A percentile compares a stretch with the other conserved stretches of the same genome.
Evolutionary conservation across 1,140 invertebrate species (phyloP).

Genomic region (Adelges cooleyi): DNA sequence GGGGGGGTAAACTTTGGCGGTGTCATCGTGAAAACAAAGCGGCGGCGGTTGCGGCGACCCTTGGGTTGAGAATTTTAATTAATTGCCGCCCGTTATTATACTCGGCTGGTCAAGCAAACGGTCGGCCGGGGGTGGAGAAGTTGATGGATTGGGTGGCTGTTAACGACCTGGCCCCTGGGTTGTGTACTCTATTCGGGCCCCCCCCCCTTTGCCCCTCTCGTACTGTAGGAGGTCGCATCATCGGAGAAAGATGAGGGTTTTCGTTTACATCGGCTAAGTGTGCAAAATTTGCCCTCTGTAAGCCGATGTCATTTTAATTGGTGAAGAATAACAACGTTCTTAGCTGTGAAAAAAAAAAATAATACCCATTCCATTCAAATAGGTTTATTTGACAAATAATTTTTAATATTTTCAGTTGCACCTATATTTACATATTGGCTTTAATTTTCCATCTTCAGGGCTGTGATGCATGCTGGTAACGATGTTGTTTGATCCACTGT

Average conservation of each 20-base stretch:
- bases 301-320: constrained; percentile 11
- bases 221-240: not conserved
- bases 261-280: not conserved
- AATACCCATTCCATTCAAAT: too few relatives aligned
- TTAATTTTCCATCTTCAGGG: too few relatives aligned
- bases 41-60: not conserved
- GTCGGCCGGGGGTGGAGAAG: not conserved
- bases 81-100: constrained; percentile 22
- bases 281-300: constrained; percentile 12
- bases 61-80: constrained; percentile 27
- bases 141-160: constrained; percentile 21
- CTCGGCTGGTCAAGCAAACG: constrained; percentile 20
- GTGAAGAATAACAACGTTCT: not conserved
- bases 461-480: too few relatives aligned
- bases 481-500: too few relatives aligned
- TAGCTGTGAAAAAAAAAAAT: too few relatives aligned
- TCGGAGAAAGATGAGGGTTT: constrained; percentile 2
- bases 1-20: constrained; percentile 18
- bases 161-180: constrained; percentile 11
- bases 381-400: too few relatives aligned
- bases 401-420: too few relatives aligned
- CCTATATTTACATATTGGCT: too few relatives aligned
- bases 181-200: not conserved
- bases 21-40: constrained; percentile 25
- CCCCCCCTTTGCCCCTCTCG: not conserved